Percentiles rank a stretch among this genome's conserved stretches.
These are phyloP conservation scores for Anguilla megastoma DNA, from an alignment of 2,797 vertebrate species.

Conservation along the genomic window DNA sequence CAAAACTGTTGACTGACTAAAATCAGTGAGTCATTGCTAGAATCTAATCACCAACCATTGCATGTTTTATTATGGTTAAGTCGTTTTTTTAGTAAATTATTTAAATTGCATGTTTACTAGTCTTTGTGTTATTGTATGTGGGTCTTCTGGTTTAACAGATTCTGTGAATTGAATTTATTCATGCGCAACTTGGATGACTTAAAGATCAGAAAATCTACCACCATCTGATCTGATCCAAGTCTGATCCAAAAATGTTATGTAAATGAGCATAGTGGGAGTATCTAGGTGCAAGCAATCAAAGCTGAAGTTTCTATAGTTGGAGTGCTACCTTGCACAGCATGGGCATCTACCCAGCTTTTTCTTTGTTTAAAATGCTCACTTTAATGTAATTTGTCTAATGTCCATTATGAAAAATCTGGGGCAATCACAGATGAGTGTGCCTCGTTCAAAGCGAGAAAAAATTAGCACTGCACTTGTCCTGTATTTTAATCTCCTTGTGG, in stretches of 20 bases:
- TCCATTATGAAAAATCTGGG: background rate
- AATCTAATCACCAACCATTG: background rate
- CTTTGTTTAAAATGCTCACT: background rate
- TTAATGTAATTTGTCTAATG: background rate
- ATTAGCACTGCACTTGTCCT: background rate
- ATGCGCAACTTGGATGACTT: background rate
- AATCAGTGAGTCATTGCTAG: background rate
- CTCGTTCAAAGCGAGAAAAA: background rate
- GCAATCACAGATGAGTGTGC: background rate
- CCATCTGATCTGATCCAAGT: background rate
- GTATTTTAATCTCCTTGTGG: background rate
- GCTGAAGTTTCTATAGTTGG: background rate
- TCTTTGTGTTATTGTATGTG: background rate
- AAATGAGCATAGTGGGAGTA: background rate
- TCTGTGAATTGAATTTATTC: background rate
- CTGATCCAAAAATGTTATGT: background rate
- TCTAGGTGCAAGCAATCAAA: background rate
- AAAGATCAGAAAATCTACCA: background rate
- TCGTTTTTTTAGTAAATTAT: background rate
- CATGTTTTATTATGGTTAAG: background rate
- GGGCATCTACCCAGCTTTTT: background rate
- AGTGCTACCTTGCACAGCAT: background rate
- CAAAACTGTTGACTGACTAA: background rate
- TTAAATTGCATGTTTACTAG: background rate
- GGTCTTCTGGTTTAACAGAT: background rate